These are phyloP conservation scores for Electrophaes corylata DNA, from an alignment of 2,888 invertebrate species.

Conservation along the genomic window DNA sequence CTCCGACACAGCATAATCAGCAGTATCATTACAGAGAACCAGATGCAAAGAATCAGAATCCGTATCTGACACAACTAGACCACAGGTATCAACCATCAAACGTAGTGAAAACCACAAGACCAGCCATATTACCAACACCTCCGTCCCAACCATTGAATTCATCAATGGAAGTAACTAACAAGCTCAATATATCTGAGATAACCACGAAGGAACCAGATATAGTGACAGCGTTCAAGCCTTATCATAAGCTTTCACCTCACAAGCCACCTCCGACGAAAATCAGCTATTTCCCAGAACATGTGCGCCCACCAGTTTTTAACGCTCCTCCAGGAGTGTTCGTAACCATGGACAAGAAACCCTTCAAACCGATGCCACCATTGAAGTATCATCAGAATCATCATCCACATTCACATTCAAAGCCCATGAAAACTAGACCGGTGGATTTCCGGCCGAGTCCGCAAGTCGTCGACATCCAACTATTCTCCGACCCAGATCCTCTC, in stretches of 20 bases:
- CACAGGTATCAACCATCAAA: slow-evolving; percentile 56
- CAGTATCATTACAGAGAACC: slow-evolving; percentile 54
- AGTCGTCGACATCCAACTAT: slow-evolving; percentile 61
- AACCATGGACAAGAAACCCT: slow-evolving; percentile 78
- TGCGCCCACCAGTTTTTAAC: slow-evolving; percentile 74
- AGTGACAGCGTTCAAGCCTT: slow-evolving; percentile 51
- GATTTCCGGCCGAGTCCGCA: slow-evolving; percentile 77
- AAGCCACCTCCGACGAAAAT: slow-evolving; percentile 57
- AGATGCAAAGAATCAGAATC: slow-evolving; percentile 40
- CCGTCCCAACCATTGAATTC: slow-evolving; percentile 41
- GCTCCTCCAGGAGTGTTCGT: slow-evolving; percentile 78
- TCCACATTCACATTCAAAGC: slow-evolving; percentile 53
- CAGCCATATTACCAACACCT: slow-evolving; percentile 67
- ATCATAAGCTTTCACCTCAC: slow-evolving; percentile 46
- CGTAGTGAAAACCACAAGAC: slow-evolving; percentile 61
- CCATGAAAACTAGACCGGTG: slow-evolving; percentile 54
- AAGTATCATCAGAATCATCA: slow-evolving; percentile 50
- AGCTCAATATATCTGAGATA: slow-evolving; percentile 50
- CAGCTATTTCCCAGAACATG: slow-evolving; percentile 65
- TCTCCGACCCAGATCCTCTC: slow-evolving; percentile 60
- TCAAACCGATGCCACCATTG: slow-evolving; percentile 78
- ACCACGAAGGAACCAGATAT: slow-evolving; percentile 57
- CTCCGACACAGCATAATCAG: slow-evolving; percentile 29
- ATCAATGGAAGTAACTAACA: slow-evolving; percentile 50
- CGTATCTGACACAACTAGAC: slow-evolving; percentile 47